phyloP scores from a whole-genome alignment of 2,113 vertebrate genomes.

The Colistium nudipinnis region DNA sequence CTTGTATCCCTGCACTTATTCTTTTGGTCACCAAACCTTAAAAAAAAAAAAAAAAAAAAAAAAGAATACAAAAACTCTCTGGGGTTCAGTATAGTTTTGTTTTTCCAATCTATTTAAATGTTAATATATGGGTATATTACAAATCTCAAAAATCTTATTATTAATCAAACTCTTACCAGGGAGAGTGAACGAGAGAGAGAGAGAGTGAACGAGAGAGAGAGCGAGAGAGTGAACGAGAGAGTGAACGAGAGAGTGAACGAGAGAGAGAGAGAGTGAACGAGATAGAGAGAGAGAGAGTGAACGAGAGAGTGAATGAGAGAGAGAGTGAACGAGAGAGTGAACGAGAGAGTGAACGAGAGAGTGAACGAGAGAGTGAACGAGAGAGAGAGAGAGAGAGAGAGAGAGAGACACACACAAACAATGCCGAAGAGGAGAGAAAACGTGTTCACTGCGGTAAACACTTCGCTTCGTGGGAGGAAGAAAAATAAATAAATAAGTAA shows the following conservation, averaged over 20 bases:
- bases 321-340: no score
- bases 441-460: no score
- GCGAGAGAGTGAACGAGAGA: background rate
- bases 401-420: no score
- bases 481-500: no score
- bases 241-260: background rate
- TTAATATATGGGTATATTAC: constrained; percentile 60
- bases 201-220: background rate
- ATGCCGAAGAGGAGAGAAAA: background rate
- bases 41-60: constrained; percentile 10
- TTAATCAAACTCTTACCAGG: constrained; percentile 12
- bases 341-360: no score
- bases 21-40: constrained; percentile 19
- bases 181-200: background rate
- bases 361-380: no score
- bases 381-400: no score
- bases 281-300: no score
- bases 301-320: no score
- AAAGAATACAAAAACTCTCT: no score
- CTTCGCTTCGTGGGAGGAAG: no score
- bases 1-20: constrained; percentile 33
- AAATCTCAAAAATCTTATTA: constrained; percentile 22
- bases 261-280: background rate
- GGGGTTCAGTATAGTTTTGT: constrained; percentile 35
- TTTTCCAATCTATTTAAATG: constrained; percentile 61